A percentile compares a stretch with the other conserved stretches of the same genome.
Conservation (phyloP, 2,113 vertebrate species). For the Bettongia penicillata region DNA sequence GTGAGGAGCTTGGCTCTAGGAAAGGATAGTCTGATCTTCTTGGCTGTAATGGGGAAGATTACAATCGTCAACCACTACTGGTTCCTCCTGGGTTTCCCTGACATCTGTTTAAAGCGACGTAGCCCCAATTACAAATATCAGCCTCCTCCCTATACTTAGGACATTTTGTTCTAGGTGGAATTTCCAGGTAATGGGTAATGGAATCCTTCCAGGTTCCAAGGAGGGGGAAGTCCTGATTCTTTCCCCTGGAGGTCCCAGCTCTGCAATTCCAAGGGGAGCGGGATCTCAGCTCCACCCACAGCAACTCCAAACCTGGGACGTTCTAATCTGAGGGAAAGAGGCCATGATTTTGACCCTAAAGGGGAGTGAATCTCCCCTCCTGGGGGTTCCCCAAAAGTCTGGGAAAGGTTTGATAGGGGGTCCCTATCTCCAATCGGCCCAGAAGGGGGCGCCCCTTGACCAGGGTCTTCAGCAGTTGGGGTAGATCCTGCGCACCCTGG, state of each 20-base stretch:
- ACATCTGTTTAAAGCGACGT: background rate
- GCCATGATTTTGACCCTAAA: background rate
- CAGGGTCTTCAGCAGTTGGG: background rate
- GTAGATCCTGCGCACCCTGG: background rate
- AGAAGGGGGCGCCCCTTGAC: background rate
- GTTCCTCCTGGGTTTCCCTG: background rate
- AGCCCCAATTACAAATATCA: background rate
- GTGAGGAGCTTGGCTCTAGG: background rate
- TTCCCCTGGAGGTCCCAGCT: background rate
- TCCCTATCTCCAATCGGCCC: background rate
- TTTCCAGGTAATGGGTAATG: background rate
- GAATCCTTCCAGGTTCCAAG: background rate
- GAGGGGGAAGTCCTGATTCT: background rate
- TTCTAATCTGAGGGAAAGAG: background rate
- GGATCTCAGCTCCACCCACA: background rate
- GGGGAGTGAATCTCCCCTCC: background rate
- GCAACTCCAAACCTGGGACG: background rate
- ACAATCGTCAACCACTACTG: background rate
- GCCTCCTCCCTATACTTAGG: background rate
- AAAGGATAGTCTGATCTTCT: background rate
- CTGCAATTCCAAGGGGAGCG: background rate
- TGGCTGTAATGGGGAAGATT: background rate
- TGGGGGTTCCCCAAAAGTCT: background rate
- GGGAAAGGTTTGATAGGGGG: background rate
- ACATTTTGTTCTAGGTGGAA: background rate